Conservation (phyloP, 2,113 vertebrate genomes). For the Macheiramphus alcinus region DNA sequence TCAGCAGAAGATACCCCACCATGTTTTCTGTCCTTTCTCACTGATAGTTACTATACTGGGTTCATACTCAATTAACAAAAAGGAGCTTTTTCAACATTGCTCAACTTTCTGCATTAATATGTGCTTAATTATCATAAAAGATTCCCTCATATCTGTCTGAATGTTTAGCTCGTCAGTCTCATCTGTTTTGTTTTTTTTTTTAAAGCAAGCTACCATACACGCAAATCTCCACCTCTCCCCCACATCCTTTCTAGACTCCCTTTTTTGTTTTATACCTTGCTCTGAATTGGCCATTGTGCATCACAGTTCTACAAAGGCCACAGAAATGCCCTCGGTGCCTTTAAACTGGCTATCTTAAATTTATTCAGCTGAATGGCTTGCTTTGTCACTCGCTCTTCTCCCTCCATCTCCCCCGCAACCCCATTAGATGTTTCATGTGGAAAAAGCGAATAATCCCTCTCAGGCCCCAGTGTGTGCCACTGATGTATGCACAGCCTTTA, state of each 20-base stretch:
- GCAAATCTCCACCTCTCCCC: background rate
- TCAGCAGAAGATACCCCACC: background rate
- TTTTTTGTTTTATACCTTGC: background rate
- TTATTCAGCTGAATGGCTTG: background rate
- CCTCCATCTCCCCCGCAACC: background rate
- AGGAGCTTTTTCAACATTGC: background rate
- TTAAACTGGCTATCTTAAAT: background rate
- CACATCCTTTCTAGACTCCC: background rate
- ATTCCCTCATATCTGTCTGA: background rate
- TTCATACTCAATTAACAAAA: background rate
- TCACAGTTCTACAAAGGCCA: background rate
- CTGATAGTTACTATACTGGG: background rate
- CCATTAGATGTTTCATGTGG: background rate
- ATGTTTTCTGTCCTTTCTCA: background rate
- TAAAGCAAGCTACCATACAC: background rate
- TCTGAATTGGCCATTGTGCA: background rate
- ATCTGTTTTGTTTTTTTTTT: background rate
- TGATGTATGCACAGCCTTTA: constrained; percentile 9
- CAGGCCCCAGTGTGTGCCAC: background rate
- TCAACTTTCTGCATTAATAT: background rate
- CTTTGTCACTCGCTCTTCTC: background rate
- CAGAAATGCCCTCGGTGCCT: background rate
- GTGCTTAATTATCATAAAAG: background rate
- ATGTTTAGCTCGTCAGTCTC: background rate
- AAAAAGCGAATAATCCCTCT: constrained; percentile 2